These are phyloP conservation scores for Meloidogyne floridensis DNA, from an alignment of 1,140 invertebrate genomes.

Conservation along the genomic window DNA sequence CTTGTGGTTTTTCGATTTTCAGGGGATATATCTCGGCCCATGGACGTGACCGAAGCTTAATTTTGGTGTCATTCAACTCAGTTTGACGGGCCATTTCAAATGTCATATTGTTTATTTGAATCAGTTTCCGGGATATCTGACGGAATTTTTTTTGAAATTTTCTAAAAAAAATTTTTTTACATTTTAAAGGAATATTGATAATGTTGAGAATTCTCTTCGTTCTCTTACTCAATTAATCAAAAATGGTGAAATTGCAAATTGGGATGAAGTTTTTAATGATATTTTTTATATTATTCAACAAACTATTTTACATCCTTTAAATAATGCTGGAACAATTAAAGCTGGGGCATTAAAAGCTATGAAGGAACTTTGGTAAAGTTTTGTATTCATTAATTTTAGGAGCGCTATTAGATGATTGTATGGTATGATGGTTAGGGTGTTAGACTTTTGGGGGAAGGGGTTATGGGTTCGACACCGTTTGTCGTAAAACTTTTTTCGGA, in stretches of 20 bases:
- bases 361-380: conserved; percentile 45
- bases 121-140: no score
- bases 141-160: not conserved
- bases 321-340: conserved; percentile 8
- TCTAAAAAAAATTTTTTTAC: no score
- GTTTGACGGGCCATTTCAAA: not conserved
- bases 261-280: conserved; percentile 73
- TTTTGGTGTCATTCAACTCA: no score
- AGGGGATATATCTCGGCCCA: no score
- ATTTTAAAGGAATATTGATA: conserved; percentile 39
- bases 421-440: not conserved
- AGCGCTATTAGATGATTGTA: no score
- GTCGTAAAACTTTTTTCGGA: not conserved
- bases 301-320: conserved; percentile 71
- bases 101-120: no score
- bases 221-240: conserved; percentile 59
- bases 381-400: not conserved
- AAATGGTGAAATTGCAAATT: conserved; percentile 68
- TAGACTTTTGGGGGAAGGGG: not conserved
- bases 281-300: conserved; percentile 77
- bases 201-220: conserved; percentile 42
- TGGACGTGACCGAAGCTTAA: no score
- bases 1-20: no score
- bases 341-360: conserved; percentile 35
- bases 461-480: not conserved